Base-by-base conservation (phyloP, 2,797 vertebrate species). In the Bucorvus abyssinicus region DNA sequence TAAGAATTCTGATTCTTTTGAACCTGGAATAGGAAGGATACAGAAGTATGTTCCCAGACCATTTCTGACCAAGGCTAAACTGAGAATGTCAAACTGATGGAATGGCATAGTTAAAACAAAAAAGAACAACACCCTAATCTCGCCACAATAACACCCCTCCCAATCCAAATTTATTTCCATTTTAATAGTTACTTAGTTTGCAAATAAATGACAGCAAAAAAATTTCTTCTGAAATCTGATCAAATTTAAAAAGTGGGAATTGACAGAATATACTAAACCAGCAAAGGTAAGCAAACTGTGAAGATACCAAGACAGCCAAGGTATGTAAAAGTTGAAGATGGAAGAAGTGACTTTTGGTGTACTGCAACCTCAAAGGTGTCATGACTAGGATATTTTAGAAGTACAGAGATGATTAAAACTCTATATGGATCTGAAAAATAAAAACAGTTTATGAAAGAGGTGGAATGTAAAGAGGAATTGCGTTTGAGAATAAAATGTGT, bases 61-160 rank as follows among this genome's bases (percentile, higher is more conserved):
- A 14, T 56, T 67, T 55, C 10, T 8, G 34, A 65, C 13, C 12
- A 74, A 38, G 7, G 23, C 19, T 77, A 82, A 87, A 55, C 3
- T 52, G 22, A 70, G 32, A 59, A 70, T 32, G 18, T 45, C 53
- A 69, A 87, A 64, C 4, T 53, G 8, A 24, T 50, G 7, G 14
- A 88, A 77, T 10, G 10, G 2, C 2, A 49, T 29, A 55, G 5
- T 55, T 44, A 67, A 52, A 67, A 55, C 3, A 9, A 60, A 69
- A 67, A 36, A 27, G 2, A 2, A 2, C 9, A 75, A 4, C 2
- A 3, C 3, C 2, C 3, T 1, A 19, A 12, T 10, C 15, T 3
- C 12, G 1, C 1, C 14, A 70, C 59, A 42, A 0, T 6, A 70
- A 13, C 9, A 34, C 1, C 47, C 7, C 3, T 65, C 7, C 6